phyloP scores from a whole-genome alignment of 2,888 invertebrate species.

The Chouioia cunea region DNA sequence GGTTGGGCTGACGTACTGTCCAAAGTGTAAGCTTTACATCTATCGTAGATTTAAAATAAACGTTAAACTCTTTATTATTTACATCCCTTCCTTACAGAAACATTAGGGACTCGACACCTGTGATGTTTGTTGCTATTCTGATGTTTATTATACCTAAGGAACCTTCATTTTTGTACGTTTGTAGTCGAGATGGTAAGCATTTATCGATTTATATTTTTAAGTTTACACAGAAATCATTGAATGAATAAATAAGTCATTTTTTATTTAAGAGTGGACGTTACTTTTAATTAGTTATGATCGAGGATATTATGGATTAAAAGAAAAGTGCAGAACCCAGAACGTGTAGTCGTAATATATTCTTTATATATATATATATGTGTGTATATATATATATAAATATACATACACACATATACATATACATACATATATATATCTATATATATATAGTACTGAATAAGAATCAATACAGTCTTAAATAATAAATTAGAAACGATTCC shows the following conservation, averaged over 20 bases:
- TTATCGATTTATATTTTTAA: not conserved
- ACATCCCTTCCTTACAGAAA: constrained; percentile 48
- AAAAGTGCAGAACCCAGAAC: too few relatives aligned
- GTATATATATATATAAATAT: too few relatives aligned
- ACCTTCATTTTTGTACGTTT: constrained; percentile 61
- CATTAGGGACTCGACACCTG: constrained; percentile 63
- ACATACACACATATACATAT: too few relatives aligned
- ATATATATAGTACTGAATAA: constrained; percentile 12
- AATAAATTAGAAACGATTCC: constrained; percentile 1
- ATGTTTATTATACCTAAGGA: constrained; percentile 72
- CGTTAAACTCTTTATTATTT: not conserved
- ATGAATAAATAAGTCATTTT: too few relatives aligned
- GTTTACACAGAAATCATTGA: too few relatives aligned
- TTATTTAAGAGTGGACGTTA: too few relatives aligned
- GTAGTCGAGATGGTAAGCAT: constrained; percentile 53
- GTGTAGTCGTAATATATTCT: too few relatives aligned
- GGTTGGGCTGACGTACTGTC: constrained; percentile 71
- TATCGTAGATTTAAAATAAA: not conserved
- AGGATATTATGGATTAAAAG: too few relatives aligned
- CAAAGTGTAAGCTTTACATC: constrained; percentile 48
- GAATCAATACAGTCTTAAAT: constrained; percentile 20
- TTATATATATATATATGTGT: too few relatives aligned
- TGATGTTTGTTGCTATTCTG: constrained; percentile 70
- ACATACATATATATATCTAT: too few relatives aligned
- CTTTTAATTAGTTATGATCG: too few relatives aligned